Evolutionary conservation across 1,140 invertebrate species (phyloP).

Genomic region (Acromyrmex heyeri): DNA sequence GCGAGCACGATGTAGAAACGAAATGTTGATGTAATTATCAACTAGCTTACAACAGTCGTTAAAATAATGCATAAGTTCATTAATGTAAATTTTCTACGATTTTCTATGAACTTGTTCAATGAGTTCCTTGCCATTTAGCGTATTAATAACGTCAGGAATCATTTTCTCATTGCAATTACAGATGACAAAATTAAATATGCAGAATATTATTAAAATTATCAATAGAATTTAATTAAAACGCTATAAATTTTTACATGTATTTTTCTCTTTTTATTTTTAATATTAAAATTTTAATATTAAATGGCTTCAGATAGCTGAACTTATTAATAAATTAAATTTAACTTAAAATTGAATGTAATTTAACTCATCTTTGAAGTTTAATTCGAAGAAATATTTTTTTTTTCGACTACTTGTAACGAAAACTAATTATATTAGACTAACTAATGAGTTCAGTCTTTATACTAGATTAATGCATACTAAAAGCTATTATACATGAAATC

Average conservation of each 20-base stretch:
- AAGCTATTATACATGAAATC: too few species aligned
- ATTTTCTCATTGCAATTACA: not conserved
- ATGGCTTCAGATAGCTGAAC: not conserved
- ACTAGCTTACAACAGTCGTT: constrained; percentile 1
- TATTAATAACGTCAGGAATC: not conserved
- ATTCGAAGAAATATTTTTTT: not conserved
- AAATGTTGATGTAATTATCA: constrained; percentile 30
- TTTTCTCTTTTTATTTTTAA: not conserved
- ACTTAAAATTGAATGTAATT: not conserved
- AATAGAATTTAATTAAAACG: not conserved
- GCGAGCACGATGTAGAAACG: constrained; percentile 9
- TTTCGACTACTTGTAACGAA: not conserved
- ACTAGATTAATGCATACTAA: too few species aligned
- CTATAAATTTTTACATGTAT: too few species aligned
- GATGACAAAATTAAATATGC: not conserved
- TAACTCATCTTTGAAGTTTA: not conserved
- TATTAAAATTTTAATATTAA: not conserved
- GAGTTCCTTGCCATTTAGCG: not conserved
- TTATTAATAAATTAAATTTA: not conserved
- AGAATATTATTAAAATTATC: not conserved
- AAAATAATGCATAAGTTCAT: constrained; percentile 30
- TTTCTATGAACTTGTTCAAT: not conserved
- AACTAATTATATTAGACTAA: too few species aligned
- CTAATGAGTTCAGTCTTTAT: too few species aligned
- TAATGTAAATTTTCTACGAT: not conserved